Percentiles rank a stretch among this genome's conserved stretches.
Evolutionary conservation across 1,140 invertebrate genomes (phyloP).

Genomic region (Lerema accius): DNA sequence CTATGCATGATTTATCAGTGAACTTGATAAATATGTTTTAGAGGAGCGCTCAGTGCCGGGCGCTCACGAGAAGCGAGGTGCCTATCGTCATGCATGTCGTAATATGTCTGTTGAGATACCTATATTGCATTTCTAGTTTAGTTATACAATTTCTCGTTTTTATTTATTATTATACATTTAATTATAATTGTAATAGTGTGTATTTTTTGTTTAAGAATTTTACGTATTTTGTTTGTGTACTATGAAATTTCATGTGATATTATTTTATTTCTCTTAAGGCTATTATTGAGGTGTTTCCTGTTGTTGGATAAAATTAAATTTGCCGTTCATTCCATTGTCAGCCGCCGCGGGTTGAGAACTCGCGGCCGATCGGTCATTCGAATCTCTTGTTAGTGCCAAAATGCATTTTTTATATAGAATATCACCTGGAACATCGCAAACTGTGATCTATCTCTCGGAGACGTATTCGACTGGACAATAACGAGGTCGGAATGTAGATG

Average conservation of each 20-base stretch:
- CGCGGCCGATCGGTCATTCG: constrained; percentile 37
- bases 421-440: constrained; percentile 51
- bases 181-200: constrained; percentile 69
- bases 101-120: constrained; percentile 64
- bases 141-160: constrained; percentile 76
- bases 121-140: constrained; percentile 80
- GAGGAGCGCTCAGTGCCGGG: constrained; percentile 42
- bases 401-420: constrained; percentile 53
- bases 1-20: constrained; percentile 76
- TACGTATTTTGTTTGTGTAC: constrained; percentile 71
- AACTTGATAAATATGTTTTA: constrained; percentile 78
- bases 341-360: constrained; percentile 18
- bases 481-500: constrained; percentile 60
- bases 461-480: constrained; percentile 62
- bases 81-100: constrained; percentile 74
- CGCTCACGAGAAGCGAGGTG: constrained; percentile 59
- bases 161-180: constrained; percentile 73
- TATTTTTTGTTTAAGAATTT: constrained; percentile 77
- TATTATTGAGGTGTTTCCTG: constrained; percentile 60
- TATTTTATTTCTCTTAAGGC: constrained; percentile 66
- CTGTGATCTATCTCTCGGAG: constrained; percentile 67
- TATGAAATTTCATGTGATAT: constrained; percentile 79
- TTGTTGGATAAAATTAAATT: constrained; percentile 43
- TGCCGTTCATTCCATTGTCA: constrained; percentile 48
- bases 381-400: constrained; percentile 78